Evolutionary conservation across 2,113 vertebrate genomes (phyloP), one percentile per base, ranked within the genome.

Genomic region (Chionodraco myersi): DNA sequence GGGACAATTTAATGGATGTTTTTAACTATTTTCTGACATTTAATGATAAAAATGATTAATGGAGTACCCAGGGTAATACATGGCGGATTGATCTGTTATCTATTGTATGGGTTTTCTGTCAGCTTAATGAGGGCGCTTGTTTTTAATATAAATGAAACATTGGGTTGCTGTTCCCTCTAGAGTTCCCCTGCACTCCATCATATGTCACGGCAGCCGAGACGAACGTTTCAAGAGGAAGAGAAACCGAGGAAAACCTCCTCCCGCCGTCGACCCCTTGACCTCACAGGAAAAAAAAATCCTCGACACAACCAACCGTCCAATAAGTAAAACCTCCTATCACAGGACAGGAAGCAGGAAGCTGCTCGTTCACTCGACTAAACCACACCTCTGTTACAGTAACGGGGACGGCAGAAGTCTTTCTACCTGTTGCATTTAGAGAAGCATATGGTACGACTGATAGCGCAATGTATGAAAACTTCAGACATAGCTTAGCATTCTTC

Each of bases 181-280:
- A 58, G 65, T 30, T 51, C 21, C 54, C 6, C 70, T 79, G 84
- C 61, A 18, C 65, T 62, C 61, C 54, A 67, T 75, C 61, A 78
- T 34, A 3, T 48, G 54, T 54, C n/a, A 41, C 11, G 23, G 58
- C 26, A 16, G 57, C 36, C 15, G 45, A 41, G 15, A 54, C 5
- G 52, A 36, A 11, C 0, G 2, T 63, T 56, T 77, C 48, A 62
- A 58, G 41, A 51, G 12, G 30, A 71, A 96, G 63, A 69, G 9
- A 60, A 72, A 65, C 36, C 49, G 51, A 48, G 36, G 45, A 63
- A 30, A 45, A 47, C 23, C 59, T 57, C 16, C 63, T 78, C 59
- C 77, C 56, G 64, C 81, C 86, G 79, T 67, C 49, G 21, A 83
- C 30, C 57, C 70, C 71, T 71, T 71, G 70, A 86, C 86, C 82